Evolutionary conservation across 2,888 invertebrate genomes (phyloP), one percentile per base, ranked within the genome.

Genomic region (Gryllus longicercus): DNA sequence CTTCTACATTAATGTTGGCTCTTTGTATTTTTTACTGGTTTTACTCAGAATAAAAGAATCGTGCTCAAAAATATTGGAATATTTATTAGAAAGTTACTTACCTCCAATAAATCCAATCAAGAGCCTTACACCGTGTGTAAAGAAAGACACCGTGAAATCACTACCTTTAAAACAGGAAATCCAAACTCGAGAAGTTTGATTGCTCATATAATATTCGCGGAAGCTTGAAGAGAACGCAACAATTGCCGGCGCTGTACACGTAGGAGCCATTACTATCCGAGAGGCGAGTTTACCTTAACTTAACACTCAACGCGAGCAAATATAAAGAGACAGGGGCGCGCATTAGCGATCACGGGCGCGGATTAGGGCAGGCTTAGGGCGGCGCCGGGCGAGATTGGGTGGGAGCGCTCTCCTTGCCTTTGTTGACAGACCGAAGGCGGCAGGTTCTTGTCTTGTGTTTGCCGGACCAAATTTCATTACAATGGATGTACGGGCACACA

Each of bases 261-360:
- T n/a, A 18, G n/a, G 63, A 63, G 63, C 63, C n/a, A 63, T 63
- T 63, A 63, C 63, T 63, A 63, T 63, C 63, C 14, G n/a, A 63
- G 63, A 63, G 63, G 63, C n/a, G 63, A 63, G 63, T 63, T 63
- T 63, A 63, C 63, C 63, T 63, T 63, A 63, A 63, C 63, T 63
- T 63, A 63, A 63, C 63, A 63, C 63, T 63, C 63, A 63, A n/a
- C 63, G n/a, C 11, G 63, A 63, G 63, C 63, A 63, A 63, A 63
- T 63, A 63, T 63, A 63, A 63, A 63, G 63, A 63, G 63, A 63
- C 38, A 38, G n/a, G 63, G n/a, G 1, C 63, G 14, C 63, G 63
- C 63, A n/a, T 63, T 63, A 18, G 63, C 63, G 63, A 63, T 63
- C 63, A 63, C 63, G 63, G 16, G 10, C 11, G 63, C 63, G 63